Conservation (phyloP, 2,113 vertebrate species). For the Pelecanus crispus region DNA sequence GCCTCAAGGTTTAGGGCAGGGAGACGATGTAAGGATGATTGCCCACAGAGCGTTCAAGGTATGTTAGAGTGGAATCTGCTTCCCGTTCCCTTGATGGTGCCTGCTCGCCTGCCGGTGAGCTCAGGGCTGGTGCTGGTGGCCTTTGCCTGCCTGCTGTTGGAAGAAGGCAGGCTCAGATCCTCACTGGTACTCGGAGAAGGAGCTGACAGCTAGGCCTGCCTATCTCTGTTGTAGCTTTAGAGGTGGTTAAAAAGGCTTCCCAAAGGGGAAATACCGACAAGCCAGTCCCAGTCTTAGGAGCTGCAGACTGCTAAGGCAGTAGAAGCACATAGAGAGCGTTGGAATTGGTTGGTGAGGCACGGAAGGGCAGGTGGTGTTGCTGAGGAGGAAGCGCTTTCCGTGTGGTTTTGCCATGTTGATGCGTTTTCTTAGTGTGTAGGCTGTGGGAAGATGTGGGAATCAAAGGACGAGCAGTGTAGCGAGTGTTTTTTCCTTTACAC, state of each 20-base stretch:
- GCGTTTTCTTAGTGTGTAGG: not conserved
- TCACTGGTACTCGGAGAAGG: not conserved
- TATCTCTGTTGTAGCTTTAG: not conserved
- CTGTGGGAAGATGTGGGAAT: not conserved
- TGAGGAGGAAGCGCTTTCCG: not conserved
- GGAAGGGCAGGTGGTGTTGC: not conserved
- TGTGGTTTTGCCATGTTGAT: not conserved
- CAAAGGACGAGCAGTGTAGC: not conserved
- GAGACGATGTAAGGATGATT: not conserved
- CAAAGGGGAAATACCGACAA: not conserved
- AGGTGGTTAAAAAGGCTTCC: not conserved
- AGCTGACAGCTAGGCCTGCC: not conserved
- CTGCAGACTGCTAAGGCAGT: not conserved
- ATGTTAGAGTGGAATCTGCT: not conserved
- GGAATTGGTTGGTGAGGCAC: not conserved
- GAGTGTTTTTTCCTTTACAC: not conserved
- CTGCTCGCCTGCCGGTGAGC: not conserved
- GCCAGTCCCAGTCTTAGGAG: not conserved
- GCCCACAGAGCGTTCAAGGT: not conserved
- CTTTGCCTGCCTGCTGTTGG: not conserved
- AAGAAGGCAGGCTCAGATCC: not conserved
- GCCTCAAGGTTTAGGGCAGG: not conserved
- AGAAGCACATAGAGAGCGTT: accelerated
- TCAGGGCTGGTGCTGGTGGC: not conserved
- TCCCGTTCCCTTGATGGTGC: not conserved